Conservation (phyloP, 1,140 invertebrate genomes). For the Atta texana region DNA sequence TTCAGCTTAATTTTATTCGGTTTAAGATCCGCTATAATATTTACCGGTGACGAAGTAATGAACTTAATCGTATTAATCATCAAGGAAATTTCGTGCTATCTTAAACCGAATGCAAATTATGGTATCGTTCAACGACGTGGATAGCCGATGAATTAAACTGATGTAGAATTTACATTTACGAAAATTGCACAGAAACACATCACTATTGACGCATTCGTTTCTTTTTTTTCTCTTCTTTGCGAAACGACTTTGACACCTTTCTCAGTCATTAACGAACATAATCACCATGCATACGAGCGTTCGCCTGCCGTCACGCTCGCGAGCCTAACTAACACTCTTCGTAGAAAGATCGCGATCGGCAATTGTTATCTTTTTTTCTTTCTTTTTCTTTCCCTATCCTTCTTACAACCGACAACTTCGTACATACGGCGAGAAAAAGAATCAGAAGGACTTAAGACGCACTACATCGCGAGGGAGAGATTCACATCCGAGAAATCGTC, state of each 20-base stretch:
- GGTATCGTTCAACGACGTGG: conserved; percentile 18
- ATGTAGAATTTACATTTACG: background rate
- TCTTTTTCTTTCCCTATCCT: background rate
- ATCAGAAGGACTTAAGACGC: background rate
- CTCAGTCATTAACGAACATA: conserved; percentile 45
- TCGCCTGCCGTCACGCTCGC: conserved; percentile 33
- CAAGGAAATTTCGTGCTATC: conserved; percentile 18
- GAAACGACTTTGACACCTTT: conserved; percentile 31
- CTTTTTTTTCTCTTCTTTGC: background rate
- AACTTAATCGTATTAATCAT: conserved; percentile 51
- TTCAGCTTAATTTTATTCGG: conserved; percentile 30
- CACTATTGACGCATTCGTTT: background rate
- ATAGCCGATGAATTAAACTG: background rate
- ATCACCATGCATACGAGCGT: conserved; percentile 32
- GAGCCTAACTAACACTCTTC: conserved; percentile 27
- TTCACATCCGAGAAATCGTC: conserved; percentile 43
- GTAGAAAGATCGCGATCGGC: conserved; percentile 47
- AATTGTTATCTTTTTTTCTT: background rate
- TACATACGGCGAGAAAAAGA: conserved; percentile 20
- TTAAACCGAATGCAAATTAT: conserved; percentile 13
- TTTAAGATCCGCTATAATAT: conserved; percentile 27
- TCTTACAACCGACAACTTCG: background rate
- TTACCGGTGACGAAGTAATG: conserved; percentile 44
- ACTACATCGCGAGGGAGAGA: conserved; percentile 45
- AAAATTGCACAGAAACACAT: background rate